Percentiles rank a stretch among this genome's conserved stretches.
phyloP scores from a whole-genome alignment of 2,797 vertebrate species.

The Clamator glandarius region DNA sequence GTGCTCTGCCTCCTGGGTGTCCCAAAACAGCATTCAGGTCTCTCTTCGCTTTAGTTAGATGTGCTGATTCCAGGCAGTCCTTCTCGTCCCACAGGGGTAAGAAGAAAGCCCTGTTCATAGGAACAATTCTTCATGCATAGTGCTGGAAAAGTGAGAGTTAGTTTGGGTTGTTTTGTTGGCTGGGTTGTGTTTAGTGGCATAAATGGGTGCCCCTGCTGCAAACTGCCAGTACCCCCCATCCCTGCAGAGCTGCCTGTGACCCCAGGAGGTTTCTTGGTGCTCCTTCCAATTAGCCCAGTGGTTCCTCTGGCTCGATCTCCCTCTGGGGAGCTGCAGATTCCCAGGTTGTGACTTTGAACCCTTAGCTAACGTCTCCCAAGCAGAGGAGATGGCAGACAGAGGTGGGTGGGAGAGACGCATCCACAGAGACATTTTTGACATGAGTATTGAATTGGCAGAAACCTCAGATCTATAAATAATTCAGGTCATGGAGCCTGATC shows the following conservation, averaged over 20 bases:
- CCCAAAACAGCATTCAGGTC: neutral
- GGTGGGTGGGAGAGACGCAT: neutral
- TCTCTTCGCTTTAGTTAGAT: neutral
- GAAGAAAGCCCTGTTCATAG: neutral
- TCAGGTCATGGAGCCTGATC: slow-evolving; percentile 50
- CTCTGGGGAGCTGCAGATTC: slow-evolving; percentile 10
- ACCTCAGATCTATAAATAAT: slow-evolving; percentile 67
- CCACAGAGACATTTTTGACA: slow-evolving; percentile 44
- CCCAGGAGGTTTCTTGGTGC: neutral
- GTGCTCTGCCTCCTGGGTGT: fast-evolving
- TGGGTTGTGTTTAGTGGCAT: neutral
- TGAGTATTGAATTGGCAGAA: slow-evolving; percentile 23
- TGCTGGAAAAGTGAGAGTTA: neutral
- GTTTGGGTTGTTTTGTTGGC: neutral
- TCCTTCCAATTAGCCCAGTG: neutral
- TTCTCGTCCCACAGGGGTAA: fast-evolving
- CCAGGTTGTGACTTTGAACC: slow-evolving; percentile 18
- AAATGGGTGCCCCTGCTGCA: neutral
- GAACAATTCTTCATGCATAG: neutral
- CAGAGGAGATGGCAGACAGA: neutral
- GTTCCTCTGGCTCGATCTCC: neutral
- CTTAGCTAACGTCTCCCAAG: neutral
- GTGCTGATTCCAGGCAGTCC: neutral
- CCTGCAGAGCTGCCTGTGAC: neutral
- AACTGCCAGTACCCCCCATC: neutral